phyloP scores from a whole-genome alignment of 2,113 vertebrate genomes.

The Etheostoma cragini region DNA sequence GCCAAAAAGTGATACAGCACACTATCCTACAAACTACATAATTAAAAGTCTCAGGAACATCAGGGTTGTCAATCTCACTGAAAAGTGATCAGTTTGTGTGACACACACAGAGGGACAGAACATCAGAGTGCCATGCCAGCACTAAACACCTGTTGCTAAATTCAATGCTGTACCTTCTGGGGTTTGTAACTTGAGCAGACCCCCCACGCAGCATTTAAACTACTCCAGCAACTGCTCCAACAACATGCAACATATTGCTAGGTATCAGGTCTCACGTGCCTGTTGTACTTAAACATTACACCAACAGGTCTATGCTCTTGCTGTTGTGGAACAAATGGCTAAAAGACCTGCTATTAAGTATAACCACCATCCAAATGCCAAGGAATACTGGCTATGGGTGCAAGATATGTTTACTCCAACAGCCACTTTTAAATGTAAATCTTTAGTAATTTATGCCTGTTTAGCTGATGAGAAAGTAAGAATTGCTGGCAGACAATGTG shows the following conservation, averaged over 20 bases:
- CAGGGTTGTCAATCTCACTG: conserved; percentile 15
- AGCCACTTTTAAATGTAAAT: neutral
- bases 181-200: conserved; percentile 65
- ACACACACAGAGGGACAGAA: conserved; percentile 30
- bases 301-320: conserved; percentile 1
- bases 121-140: conserved; percentile 34
- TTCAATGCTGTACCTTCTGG: conserved; percentile 58
- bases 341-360: conserved; percentile 3
- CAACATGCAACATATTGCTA: conserved; percentile 55
- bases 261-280: conserved; percentile 53
- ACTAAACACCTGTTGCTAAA: conserved; percentile 73
- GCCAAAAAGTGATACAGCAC: neutral
- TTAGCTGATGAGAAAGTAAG: neutral
- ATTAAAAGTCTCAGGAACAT: neutral
- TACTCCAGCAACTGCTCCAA: conserved; percentile 22
- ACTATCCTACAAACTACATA: neutral
- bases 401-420: neutral
- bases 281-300: conserved; percentile 59
- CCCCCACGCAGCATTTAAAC: conserved; percentile 37
- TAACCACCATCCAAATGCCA: neutral
- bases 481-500: neutral
- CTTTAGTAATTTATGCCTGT: neutral
- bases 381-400: neutral
- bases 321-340: neutral
- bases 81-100: conserved; percentile 30